Base-by-base conservation (phyloP, 2,888 invertebrate genomes). In the Brassicogethes aeneus region DNA sequence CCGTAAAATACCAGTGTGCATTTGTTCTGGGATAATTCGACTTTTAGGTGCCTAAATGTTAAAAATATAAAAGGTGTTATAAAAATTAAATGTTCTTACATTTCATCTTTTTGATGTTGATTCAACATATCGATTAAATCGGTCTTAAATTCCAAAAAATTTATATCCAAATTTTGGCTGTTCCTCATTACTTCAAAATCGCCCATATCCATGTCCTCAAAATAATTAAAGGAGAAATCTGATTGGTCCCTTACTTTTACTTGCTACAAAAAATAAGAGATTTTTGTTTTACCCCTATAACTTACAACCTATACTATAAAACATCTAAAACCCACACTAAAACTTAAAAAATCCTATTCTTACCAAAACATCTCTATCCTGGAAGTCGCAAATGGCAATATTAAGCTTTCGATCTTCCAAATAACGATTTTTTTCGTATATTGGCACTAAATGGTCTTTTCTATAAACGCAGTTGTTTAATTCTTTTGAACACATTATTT, bases 131-230 rank as follows among this genome's bases (percentile, higher is more conserved):
- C 66, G 3, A 66, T 48, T 29, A 67, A 46, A 46, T 66, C 62
- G 5, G 54, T 50, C 41, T 59, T 60, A 39, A 68, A 59, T 50
- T 68, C 68, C 33, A 54, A 53, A 45, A 60, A 68, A 45, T 59
- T 55, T 35, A 67, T 65, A 45, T 68, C 68, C 23, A 68, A 48
- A 37, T 49, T 53, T 45, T 68, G 68, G 33, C 62, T 62, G 2
- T 41, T 41, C 41, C 61, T 55, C 50, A 68, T 62, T 10, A 50
- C 37, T 40, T 64, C 61, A 48, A 66, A 68, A 38, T 47, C 50
- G 2, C 46, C 47, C 17, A 54, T 49, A 48, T 65, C 60, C 17
- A 68, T 61, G 17, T 50, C 44, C 37, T 59, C 50, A 1, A 60
- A 61, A 38, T 59, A 68, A 50, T 66, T 66, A 41, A 68, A 66